These are phyloP conservation scores for Platyrinchus mystaceus DNA, from an alignment of 2,797 vertebrate genomes.

Conservation along the genomic window DNA sequence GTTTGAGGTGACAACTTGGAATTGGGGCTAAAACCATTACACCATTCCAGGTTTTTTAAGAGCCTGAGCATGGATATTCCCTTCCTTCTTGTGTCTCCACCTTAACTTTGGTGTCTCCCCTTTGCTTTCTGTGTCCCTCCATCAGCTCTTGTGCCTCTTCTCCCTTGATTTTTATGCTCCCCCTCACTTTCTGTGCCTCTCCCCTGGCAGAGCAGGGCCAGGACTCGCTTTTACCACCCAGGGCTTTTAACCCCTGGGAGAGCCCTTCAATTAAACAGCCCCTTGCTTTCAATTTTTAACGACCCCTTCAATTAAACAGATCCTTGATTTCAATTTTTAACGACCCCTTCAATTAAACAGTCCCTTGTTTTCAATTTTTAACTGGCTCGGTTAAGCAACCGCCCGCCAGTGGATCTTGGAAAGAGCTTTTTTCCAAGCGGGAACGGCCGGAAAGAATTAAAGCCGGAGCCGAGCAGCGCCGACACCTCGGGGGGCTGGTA, in stretches of 20 bases:
- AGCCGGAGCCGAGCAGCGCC: background rate
- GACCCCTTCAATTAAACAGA: background rate
- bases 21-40: fast-evolving
- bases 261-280: background rate
- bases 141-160: no score
- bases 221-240: background rate
- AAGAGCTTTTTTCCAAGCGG: background rate
- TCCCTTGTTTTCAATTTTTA: background rate
- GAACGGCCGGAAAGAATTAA: background rate
- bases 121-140: background rate
- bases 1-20: background rate
- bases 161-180: fast-evolving
- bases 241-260: background rate
- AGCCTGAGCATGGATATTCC: fast-evolving
- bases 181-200: background rate
- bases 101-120: no score
- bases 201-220: fast-evolving
- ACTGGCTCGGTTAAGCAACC: fast-evolving
- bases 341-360: background rate
- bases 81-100: background rate
- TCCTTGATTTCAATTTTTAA: background rate
- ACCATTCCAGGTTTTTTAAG: fast-evolving
- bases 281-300: background rate
- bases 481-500: background rate
- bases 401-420: fast-evolving